Percentiles rank a stretch among this genome's conserved stretches.
These are phyloP conservation scores for Taenioides sp. DNA, from an alignment of 2,797 vertebrate genomes.

Conservation along the genomic window DNA sequence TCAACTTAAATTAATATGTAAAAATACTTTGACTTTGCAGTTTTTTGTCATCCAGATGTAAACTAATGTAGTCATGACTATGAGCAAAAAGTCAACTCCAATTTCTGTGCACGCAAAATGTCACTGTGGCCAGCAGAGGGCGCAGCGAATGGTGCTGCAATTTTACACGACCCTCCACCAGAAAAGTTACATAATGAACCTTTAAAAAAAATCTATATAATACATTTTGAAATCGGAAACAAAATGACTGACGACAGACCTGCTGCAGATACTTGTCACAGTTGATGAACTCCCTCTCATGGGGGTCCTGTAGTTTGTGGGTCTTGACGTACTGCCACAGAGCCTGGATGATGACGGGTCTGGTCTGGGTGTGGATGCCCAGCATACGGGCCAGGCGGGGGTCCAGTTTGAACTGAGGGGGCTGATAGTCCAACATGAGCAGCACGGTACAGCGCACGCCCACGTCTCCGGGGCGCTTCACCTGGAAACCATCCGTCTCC, in stretches of 20 bases:
- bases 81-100: too few species aligned
- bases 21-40: neutral
- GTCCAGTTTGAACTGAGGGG: slow-evolving; percentile 98
- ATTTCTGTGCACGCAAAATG: too few species aligned
- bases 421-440: slow-evolving; percentile 99
- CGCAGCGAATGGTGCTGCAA: too few species aligned
- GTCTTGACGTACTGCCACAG: slow-evolving; percentile 99
- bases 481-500: slow-evolving; percentile 99
- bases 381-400: slow-evolving; percentile 93
- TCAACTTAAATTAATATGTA: neutral
- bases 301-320: slow-evolving; percentile 97
- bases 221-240: too few species aligned
- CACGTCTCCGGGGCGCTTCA: slow-evolving; percentile 96
- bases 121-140: too few species aligned
- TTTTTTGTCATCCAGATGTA: neutral
- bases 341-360: slow-evolving; percentile 98
- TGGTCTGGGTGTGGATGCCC: slow-evolving; percentile 97
- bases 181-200: too few species aligned
- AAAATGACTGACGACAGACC: slow-evolving; percentile 64
- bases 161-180: too few species aligned
- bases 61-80: too few species aligned
- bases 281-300: slow-evolving; percentile 96
- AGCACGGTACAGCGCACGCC: slow-evolving; percentile 97
- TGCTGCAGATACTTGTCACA: slow-evolving; percentile 99
- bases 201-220: too few species aligned